Conservation (phyloP, 2,888 invertebrate species). For the Sialis fuliginosa region DNA sequence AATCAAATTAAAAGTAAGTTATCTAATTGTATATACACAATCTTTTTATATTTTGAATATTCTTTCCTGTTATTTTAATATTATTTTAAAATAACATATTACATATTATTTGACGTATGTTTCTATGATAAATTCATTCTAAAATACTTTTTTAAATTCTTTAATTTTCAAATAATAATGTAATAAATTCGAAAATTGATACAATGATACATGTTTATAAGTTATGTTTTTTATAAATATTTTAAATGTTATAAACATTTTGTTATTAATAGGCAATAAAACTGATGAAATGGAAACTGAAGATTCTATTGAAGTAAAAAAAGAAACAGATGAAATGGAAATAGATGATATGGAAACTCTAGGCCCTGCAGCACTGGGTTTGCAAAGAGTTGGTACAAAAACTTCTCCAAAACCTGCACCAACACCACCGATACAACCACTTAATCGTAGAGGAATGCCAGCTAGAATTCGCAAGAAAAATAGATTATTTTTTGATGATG, state of each 20-base stretch:
- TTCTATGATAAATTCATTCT: no score
- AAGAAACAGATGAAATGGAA: constrained; percentile 40
- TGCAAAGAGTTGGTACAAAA: constrained; percentile 67
- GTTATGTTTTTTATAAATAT: not conserved
- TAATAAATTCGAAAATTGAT: not conserved
- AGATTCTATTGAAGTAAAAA: constrained; percentile 28
- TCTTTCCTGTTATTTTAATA: no score
- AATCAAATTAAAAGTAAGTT: constrained; percentile 64
- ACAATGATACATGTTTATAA: not conserved
- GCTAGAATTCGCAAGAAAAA: constrained; percentile 81
- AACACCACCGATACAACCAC: constrained; percentile 55
- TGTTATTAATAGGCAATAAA: constrained; percentile 2
- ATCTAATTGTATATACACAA: no score
- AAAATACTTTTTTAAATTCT: no score
- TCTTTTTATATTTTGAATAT: no score
- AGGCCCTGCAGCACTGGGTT: constrained; percentile 61
- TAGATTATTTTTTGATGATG: constrained; percentile 75
- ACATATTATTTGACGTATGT: no score
- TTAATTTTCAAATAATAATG: not conserved
- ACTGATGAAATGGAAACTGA: constrained; percentile 26
- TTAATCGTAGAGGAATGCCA: constrained; percentile 79
- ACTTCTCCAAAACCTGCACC: constrained; percentile 50
- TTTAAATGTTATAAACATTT: not conserved
- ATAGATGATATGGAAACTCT: constrained; percentile 52
- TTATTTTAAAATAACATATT: no score